A percentile compares a stretch with the other conserved stretches of the same genome.
phyloP scores from a whole-genome alignment of 2,888 invertebrate species.

The Euphydryas editha region DNA sequence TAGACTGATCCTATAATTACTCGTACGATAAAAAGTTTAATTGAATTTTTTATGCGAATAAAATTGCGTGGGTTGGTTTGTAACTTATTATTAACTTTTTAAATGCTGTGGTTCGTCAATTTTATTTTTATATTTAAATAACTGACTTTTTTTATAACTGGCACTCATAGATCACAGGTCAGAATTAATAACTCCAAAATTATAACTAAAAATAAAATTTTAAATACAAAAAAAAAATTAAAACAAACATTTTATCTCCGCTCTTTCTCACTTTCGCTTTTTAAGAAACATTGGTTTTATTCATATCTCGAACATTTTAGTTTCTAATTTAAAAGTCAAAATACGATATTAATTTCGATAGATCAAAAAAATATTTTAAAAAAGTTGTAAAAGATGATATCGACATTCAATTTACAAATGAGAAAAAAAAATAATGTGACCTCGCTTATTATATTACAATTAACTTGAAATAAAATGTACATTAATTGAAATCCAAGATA shows the following conservation, averaged over 20 bases:
- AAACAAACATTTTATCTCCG: constrained; percentile 3
- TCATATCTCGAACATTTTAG: not conserved
- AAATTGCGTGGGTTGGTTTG: too few relatives aligned
- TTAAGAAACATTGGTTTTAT: constrained; percentile 18
- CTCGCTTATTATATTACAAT: not conserved
- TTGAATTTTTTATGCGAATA: too few relatives aligned
- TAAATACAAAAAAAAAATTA: not conserved
- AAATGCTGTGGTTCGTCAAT: too few relatives aligned
- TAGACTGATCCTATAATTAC: too few relatives aligned
- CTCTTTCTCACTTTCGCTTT: constrained; percentile 26
- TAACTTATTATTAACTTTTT: too few relatives aligned
- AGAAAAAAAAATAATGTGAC: too few relatives aligned
- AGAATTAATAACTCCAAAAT: not conserved
- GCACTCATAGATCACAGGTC: too few relatives aligned
- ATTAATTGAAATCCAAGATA: not conserved
- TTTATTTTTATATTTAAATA: too few relatives aligned
- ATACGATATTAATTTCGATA: not conserved
- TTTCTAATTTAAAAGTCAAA: not conserved
- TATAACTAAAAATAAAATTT: not conserved
- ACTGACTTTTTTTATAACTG: too few relatives aligned
- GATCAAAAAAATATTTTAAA: not conserved
- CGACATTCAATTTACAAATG: too few relatives aligned
- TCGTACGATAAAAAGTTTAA: too few relatives aligned
- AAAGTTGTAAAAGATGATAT: not conserved
- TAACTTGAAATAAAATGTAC: not conserved